Evolutionary conservation across 2,797 vertebrate genomes (phyloP).

Genomic region (Siniperca obscura): DNA sequence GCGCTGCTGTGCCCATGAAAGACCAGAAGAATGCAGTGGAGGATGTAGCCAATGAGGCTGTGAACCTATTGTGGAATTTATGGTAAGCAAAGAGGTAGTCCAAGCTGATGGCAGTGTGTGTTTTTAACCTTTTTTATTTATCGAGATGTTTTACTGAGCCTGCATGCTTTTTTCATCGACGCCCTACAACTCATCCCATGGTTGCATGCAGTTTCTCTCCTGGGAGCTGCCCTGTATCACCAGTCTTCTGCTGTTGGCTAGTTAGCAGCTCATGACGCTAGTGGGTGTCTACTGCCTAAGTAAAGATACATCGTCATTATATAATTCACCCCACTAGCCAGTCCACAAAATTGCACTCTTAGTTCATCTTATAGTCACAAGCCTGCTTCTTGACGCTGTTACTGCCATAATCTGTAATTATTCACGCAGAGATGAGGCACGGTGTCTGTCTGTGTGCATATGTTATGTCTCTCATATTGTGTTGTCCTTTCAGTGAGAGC

Average conservation of each 20-base stretch:
- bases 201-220: neutral
- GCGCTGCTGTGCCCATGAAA: slow-evolving; percentile 76
- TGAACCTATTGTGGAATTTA: slow-evolving; percentile 96
- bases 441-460: neutral
- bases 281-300: neutral
- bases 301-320: neutral
- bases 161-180: neutral
- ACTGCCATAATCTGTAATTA: neutral
- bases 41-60: slow-evolving; percentile 92
- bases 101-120: neutral
- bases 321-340: fast-evolving
- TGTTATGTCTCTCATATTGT: neutral
- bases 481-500: slow-evolving; percentile 88
- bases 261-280: neutral
- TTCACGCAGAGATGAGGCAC: neutral
- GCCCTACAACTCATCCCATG: neutral
- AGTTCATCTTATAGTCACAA: neutral
- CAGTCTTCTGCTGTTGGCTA: neutral
- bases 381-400: neutral
- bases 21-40: slow-evolving; percentile 85
- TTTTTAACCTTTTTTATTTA: slow-evolving; percentile 15
- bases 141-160: neutral
- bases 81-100: slow-evolving; percentile 86
- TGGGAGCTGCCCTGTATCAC: neutral
- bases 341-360: neutral